Base-by-base conservation (phyloP, 2,797 vertebrate species). In the Rhinophrynus dorsalis region DNA sequence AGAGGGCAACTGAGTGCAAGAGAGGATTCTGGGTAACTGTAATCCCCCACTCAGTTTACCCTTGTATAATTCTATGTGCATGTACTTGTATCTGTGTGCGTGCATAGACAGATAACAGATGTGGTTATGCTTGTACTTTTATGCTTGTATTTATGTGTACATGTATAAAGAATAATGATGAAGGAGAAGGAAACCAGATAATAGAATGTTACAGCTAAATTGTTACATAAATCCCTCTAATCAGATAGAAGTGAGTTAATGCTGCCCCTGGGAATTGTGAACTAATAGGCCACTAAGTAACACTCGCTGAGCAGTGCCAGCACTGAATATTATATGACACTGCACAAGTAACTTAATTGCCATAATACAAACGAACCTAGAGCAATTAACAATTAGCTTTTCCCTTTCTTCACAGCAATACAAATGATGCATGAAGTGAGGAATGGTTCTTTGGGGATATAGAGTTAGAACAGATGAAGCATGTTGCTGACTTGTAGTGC, bases 381-480 rank as follows among this genome's bases (percentile, higher is more conserved):
- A 23, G 76, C 77, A 80, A 81, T 80, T 77, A 84, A 82, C 47
- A 76, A 83, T 82, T 13, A 80, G 81, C 74, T 64, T 56, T 80
- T 75, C 58, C 8, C 78, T 72, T 79, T 79, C 78, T 70, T 76
- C 67, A 75, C 54, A 70, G 77, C 68, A 67, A 75, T 35, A 77
- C 76, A 67, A 68, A 70, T 35, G 5, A 73, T 54, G 70, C 79
- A 55, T 70, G 75, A 76, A 77, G 74, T 38, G 45, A 9, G 59
- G 60, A 44, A 1, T 44, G 13, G 35, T 26, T 13, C 64, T 65
- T 54, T 6, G 7, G 74, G 68, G 67, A 33, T 12, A 15, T 58
- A 45, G 4, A n/a, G 26, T 45, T 13, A 32, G 11, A 26, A 50
- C n/a, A 54, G 54, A 55, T 29, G 54, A 62, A 33, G 58, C 26